Base-by-base conservation (phyloP, 1,140 invertebrate genomes). In the Ceratosolen fusciceps region DNA sequence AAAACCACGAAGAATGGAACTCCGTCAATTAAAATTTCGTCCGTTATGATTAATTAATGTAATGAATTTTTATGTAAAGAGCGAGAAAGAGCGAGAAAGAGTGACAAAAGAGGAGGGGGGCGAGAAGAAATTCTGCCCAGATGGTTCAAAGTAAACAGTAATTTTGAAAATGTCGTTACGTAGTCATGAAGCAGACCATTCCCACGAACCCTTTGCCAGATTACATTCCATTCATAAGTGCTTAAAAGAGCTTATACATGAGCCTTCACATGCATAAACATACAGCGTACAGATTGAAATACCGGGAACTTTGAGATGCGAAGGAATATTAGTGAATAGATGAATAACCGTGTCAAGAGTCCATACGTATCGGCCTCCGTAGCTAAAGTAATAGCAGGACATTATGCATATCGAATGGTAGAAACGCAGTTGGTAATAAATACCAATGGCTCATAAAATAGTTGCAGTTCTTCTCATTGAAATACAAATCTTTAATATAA, bases 311-410 rank as follows among this genome's bases (percentile, higher is more conserved):
- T 26, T 34, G 43, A 75, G 73, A 75, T 26, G 43, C 71, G 37
- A 74, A 62, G 37, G 58, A 75, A 58, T 47, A 72, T 26, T n/a
- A 19, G 67, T 14, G 14, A 37, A 29, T n/a, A n/a, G 73, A 43
- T 75, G 29, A 52, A 49, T 75, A 39, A 43, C 43, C 68, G 16
- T 54, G 47, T 72, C 47, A 29, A 54, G 68, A 49, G 68, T 54
- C 68, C 68, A 72, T 54, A 52, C 68, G 47, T 26, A 31, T 72
- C 47, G 43, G 31, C 26, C 43, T 65, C 39, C 19, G 34, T 29
- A 68, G 47, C 74, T 47, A 34, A 68, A 52, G 74, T 68, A 76
- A 75, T 75, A 67, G 34, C 52, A 56, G 74, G 21, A 56, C 21
- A 31, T 73, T 72, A 72, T 49, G n/a, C 34, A 34, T 4, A 9